Conservation (phyloP, 1,140 invertebrate species). For the Sipha flava region DNA sequence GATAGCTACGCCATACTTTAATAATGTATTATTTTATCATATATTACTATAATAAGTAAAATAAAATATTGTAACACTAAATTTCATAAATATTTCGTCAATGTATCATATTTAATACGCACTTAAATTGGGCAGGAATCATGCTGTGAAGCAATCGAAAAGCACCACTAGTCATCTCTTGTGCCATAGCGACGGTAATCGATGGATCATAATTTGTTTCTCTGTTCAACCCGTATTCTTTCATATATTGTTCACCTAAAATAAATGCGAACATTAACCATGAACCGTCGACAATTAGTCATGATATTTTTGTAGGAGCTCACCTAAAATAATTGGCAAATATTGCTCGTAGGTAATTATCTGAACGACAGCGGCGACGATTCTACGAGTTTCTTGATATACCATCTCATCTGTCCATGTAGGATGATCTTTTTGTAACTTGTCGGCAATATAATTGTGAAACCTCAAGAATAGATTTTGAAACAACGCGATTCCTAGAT, state of each 20-base stretch:
- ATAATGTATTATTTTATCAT: too few species aligned
- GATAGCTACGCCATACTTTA: too few species aligned
- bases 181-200: neutral
- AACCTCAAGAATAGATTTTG: slow-evolving; percentile 69
- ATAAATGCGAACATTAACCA: neutral
- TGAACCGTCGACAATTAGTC: too few species aligned
- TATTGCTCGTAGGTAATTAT: slow-evolving; percentile 85
- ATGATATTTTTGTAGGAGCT: too few species aligned
- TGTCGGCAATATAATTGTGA: slow-evolving; percentile 67
- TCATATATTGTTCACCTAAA: neutral
- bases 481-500: slow-evolving; percentile 72
- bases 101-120: too few species aligned
- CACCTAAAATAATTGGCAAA: slow-evolving; percentile 68
- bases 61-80: too few species aligned
- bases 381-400: slow-evolving; percentile 69
- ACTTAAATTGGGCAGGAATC: neutral
- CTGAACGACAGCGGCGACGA: slow-evolving; percentile 71
- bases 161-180: slow-evolving; percentile 14
- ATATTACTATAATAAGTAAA: too few species aligned
- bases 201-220: slow-evolving; percentile 2
- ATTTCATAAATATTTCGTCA: too few species aligned
- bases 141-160: neutral
- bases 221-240: neutral
- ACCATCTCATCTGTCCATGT: slow-evolving; percentile 72
- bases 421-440: slow-evolving; percentile 60